Evolutionary conservation across 2,888 invertebrate genomes (phyloP), one percentile per base, ranked within the genome.

Genomic region (Hemicrepidius hirtus): DNA sequence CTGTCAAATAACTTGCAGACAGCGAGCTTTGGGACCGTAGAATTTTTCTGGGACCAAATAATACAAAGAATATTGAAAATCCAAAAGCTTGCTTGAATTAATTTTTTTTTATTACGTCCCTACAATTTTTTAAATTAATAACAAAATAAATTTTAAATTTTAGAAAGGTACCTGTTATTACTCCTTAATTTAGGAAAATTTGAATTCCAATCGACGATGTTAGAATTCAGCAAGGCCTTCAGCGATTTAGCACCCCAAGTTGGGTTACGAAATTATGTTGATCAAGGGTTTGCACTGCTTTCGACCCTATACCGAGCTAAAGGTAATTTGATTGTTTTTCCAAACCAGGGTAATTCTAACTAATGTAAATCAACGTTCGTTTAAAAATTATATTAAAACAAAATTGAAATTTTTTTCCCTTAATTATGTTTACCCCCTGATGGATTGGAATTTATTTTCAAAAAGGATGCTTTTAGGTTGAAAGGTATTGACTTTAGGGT

Each of bases 271-370:
- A 57, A 57, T 57, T 57, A 57, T 40, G 57, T 57, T 57, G 57
- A 57, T 57, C 37, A 37, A 57, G 57, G 57, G 53, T 53, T 53
- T 53, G 28, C 53, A 53, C n/a, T 28, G 53, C 20, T 53, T 24
- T 40, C 18, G 40, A 57, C 40, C 57, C 57, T 40, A 57, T 40
- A 35, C 18, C n/a, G n/a, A 57, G 32, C 57, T 40, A 28, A 57
- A 20, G 57, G 37, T 57, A 37, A 57, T 40, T 35, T 57, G 40
- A 57, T 57, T 57, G 57, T 57, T 57, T 57, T 57, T 57, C 57
- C 57, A 57, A 20, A 28, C 53, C 13, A 13, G n/a, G 53, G 28
- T 28, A 53, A 53, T 53, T 53, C 24, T 12, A 28, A 53, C 28
- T 12, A 16, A 13, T 21, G 21, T 32, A 28, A 20, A 53, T 46